Percentiles rank a stretch among this genome's conserved stretches.
These are phyloP conservation scores for Bovichtus diacanthus DNA, from an alignment of 2,797 vertebrate genomes.

Conservation along the genomic window DNA sequence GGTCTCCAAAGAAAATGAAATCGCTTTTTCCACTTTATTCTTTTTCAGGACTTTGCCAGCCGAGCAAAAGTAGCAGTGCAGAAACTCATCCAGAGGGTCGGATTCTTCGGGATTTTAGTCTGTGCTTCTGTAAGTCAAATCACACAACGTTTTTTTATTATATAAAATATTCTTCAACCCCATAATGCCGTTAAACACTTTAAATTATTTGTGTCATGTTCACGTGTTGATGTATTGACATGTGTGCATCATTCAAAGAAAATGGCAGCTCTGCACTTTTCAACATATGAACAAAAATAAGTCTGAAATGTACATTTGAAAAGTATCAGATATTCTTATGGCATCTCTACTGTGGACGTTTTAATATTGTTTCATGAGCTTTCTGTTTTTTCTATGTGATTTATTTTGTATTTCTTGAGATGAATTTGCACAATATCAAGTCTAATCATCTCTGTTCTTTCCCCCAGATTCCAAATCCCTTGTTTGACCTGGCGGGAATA, in stretches of 20 bases:
- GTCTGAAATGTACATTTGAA: not conserved
- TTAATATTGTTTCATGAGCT: not conserved
- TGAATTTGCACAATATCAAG: not conserved
- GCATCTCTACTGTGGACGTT: not conserved
- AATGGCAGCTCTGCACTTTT: not conserved
- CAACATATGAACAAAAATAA: not conserved
- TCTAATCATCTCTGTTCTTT: not conserved
- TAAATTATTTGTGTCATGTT: not conserved
- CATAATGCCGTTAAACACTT: not conserved
- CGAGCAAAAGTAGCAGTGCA: constrained; percentile 87
- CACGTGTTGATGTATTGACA: not conserved
- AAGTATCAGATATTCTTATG: not conserved
- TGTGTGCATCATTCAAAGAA: not conserved
- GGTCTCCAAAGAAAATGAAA: not conserved
- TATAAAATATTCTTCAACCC: not conserved
- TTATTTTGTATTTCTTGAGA: not conserved
- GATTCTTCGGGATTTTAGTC: constrained; percentile 91
- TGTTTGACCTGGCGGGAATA: constrained; percentile 93
- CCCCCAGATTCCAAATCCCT: constrained; percentile 90
- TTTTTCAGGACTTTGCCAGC: constrained; percentile 87
- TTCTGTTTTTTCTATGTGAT: not conserved
- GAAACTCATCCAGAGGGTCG: constrained; percentile 90
- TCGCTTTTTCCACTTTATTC: constrained; percentile 22
- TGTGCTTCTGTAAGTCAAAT: constrained; percentile 90
- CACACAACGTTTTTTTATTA: not conserved